Conservation (phyloP, 2,113 vertebrate species). For the Cryptotis parvus region DNA sequence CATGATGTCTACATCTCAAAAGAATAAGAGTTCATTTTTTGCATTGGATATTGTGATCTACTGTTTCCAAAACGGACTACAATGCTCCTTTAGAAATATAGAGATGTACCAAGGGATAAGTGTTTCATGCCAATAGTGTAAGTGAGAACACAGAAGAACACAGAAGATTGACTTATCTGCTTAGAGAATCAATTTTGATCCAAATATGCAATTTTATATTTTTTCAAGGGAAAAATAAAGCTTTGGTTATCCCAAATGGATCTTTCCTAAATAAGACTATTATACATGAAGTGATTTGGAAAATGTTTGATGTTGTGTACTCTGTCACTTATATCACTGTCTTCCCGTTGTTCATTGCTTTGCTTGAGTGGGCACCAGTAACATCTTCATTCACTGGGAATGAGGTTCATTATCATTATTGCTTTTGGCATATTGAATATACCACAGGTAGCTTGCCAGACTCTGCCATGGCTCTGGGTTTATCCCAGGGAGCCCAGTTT, state of each 20-base stretch:
- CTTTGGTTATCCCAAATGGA: neutral
- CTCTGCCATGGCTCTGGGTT: too few species aligned
- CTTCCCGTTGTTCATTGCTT: too few species aligned
- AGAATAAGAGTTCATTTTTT: neutral
- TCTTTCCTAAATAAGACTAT: neutral
- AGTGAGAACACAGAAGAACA: neutral
- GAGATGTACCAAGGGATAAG: too few species aligned
- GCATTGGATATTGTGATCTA: neutral
- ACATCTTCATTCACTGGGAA: too few species aligned
- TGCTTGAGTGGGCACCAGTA: too few species aligned
- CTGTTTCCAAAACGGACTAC: neutral
- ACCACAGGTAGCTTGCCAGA: too few species aligned
- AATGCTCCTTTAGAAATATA: neutral
- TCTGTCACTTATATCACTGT: too few species aligned
- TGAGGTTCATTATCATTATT: too few species aligned
- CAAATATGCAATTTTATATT: constrained; percentile 22
- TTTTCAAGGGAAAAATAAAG: neutral
- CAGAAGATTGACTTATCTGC: neutral
- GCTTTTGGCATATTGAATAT: too few species aligned
- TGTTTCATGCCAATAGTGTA: neutral
- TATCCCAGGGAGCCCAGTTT: too few species aligned
- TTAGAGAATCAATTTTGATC: constrained; percentile 13
- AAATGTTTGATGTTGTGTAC: neutral
- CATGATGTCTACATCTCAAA: neutral
- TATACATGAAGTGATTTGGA: neutral